Conservation (phyloP, 2,888 invertebrate genomes). For the Timema cristinae region DNA sequence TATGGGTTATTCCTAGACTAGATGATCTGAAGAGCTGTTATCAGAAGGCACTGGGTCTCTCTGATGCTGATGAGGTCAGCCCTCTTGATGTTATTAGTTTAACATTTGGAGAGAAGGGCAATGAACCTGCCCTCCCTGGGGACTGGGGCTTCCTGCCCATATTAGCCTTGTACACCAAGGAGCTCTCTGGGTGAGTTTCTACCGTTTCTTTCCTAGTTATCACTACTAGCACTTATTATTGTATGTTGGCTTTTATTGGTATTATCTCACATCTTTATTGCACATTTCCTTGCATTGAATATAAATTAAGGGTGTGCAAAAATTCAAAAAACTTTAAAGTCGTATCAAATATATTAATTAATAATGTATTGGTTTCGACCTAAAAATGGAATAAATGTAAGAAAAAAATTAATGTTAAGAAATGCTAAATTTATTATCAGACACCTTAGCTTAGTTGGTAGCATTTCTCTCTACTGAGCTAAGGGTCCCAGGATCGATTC, state of each 20-base stretch:
- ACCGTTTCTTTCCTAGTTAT: background rate
- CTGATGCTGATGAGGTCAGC: background rate
- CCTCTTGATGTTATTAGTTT: constrained; percentile 13
- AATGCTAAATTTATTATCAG: too few species aligned
- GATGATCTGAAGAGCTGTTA: constrained; percentile 6
- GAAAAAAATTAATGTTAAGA: too few species aligned
- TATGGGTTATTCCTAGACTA: too few species aligned
- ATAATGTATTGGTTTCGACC: too few species aligned
- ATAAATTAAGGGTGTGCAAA: constrained; percentile 3
- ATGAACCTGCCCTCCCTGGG: constrained; percentile 43
- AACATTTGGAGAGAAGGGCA: constrained; percentile 1
- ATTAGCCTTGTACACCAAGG: constrained; percentile 51
- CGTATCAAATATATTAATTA: too few species aligned
- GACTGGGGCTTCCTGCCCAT: constrained; percentile 79
- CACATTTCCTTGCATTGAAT: background rate
- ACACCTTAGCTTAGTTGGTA: too few species aligned
- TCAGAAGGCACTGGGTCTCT: constrained; percentile 14
- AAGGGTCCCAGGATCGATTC: too few species aligned
- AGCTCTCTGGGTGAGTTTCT: constrained; percentile 17
- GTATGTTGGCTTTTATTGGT: background rate
- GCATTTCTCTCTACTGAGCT: too few species aligned
- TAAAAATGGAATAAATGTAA: too few species aligned
- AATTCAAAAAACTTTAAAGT: background rate
- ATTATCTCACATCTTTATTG: too few species aligned
- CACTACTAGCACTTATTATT: background rate